A percentile compares a stretch with the other conserved stretches of the same genome.
Evolutionary conservation across 2,113 vertebrate species (phyloP).

Genomic region (Falco punctatus): DNA sequence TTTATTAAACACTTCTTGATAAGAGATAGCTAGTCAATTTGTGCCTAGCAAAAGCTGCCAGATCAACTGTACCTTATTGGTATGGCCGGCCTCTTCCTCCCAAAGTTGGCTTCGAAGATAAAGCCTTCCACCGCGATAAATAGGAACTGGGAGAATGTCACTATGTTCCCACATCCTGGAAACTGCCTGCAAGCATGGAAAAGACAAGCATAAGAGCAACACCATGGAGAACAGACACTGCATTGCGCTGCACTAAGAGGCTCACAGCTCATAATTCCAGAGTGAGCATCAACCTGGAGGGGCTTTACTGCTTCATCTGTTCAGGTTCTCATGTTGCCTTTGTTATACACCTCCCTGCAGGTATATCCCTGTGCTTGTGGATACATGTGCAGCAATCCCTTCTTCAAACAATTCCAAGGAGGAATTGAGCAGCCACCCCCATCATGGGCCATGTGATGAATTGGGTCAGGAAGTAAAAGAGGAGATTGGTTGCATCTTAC

Average conservation of each 20-base stretch:
- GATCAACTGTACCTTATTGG: conserved; percentile 82
- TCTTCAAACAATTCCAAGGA: neutral
- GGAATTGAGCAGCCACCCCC: neutral
- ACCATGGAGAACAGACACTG: neutral
- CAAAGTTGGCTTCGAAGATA: conserved; percentile 88
- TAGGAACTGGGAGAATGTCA: conserved; percentile 94
- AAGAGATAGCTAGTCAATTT: neutral
- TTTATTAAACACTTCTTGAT: neutral
- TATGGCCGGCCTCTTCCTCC: conserved; percentile 87
- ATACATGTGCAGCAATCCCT: neutral
- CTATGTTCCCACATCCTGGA: conserved; percentile 96
- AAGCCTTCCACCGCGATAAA: conserved; percentile 95
- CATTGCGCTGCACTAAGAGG: neutral
- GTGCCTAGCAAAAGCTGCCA: neutral
- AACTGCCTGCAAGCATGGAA: conserved; percentile 75
- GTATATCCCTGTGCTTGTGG: neutral
- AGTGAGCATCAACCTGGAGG: neutral
- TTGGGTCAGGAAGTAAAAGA: neutral
- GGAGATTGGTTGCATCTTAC: neutral
- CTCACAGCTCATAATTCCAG: neutral
- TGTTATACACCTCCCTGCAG: neutral
- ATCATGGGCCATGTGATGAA: fast-evolving
- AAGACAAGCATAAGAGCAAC: neutral
- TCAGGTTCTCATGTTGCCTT: neutral
- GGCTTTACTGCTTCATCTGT: neutral